Conservation (phyloP, 2,113 vertebrate genomes). For the Ia io region DNA sequence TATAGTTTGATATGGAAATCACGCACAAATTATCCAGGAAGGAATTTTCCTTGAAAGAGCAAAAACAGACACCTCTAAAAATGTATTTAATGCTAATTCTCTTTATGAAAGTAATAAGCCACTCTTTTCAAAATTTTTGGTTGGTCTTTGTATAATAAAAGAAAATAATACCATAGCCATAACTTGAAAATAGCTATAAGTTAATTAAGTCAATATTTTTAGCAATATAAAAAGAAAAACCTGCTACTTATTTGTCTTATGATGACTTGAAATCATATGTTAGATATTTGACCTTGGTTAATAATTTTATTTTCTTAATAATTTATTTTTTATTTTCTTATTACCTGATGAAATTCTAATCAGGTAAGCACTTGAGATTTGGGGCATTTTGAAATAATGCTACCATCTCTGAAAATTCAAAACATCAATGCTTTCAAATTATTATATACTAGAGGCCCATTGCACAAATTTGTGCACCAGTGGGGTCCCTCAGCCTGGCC, state of each 20-base stretch:
- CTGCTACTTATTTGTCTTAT: background rate
- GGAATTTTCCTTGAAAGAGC: background rate
- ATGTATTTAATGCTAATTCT: background rate
- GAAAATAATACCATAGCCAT: background rate
- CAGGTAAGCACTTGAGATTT: background rate
- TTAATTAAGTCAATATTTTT: background rate
- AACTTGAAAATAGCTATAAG: background rate
- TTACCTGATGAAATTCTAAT: background rate
- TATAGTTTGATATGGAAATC: background rate
- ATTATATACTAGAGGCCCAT: too few species aligned
- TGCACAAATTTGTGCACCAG: too few species aligned
- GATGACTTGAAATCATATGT: background rate
- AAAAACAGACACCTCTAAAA: background rate
- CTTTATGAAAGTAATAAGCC: background rate
- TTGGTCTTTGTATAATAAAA: background rate
- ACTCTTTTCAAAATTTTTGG: background rate
- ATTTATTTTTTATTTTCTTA: background rate
- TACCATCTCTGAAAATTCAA: background rate
- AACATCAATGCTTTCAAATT: background rate
- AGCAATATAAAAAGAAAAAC: background rate
- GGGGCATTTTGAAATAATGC: background rate
- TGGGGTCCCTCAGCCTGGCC: too few species aligned
- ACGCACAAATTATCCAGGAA: background rate
- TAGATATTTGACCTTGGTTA: background rate
- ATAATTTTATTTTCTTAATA: background rate